A percentile compares a stretch with the other conserved stretches of the same genome.
Conservation (phyloP, 1,140 invertebrate species). For the Dendrolimus kikuchii region DNA sequence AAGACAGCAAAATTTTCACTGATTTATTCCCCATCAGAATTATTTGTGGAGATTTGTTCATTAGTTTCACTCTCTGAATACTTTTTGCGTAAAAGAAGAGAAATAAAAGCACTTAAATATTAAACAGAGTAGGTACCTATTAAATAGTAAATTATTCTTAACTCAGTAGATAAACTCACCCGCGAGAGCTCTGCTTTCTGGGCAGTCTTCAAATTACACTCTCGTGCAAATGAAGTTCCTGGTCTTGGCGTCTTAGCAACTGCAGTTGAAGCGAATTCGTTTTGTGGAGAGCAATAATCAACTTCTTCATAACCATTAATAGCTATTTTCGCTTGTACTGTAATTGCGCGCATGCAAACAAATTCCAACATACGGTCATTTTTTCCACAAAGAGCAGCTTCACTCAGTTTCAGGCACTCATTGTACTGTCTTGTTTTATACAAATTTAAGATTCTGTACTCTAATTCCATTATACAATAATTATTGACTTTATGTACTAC, state of each 20-base stretch:
- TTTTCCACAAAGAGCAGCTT: conserved; percentile 24
- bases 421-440: conserved; percentile 57
- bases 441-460: conserved; percentile 55
- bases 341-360: conserved; percentile 54
- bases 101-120: too few species aligned
- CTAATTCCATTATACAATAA: conserved; percentile 31
- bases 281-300: conserved; percentile 41
- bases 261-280: conserved; percentile 39
- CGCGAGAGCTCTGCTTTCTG: conserved; percentile 1
- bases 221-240: conserved; percentile 49
- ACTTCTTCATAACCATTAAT: conserved; percentile 64
- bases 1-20: too few species aligned
- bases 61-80: too few species aligned
- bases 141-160: too few species aligned
- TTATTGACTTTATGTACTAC: too few species aligned
- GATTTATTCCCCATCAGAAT: too few species aligned
- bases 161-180: too few species aligned
- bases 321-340: conserved; percentile 52
- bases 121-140: too few species aligned
- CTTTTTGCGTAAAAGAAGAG: too few species aligned
- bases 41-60: too few species aligned
- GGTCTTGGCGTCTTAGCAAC: conserved; percentile 54
- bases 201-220: conserved; percentile 24
- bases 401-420: conserved; percentile 48
- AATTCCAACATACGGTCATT: conserved; percentile 50